A percentile compares a stretch with the other conserved stretches of the same genome.
These are phyloP conservation scores for Cheirogaleus medius DNA, from an alignment of 2,113 vertebrate species.

Conservation along the genomic window DNA sequence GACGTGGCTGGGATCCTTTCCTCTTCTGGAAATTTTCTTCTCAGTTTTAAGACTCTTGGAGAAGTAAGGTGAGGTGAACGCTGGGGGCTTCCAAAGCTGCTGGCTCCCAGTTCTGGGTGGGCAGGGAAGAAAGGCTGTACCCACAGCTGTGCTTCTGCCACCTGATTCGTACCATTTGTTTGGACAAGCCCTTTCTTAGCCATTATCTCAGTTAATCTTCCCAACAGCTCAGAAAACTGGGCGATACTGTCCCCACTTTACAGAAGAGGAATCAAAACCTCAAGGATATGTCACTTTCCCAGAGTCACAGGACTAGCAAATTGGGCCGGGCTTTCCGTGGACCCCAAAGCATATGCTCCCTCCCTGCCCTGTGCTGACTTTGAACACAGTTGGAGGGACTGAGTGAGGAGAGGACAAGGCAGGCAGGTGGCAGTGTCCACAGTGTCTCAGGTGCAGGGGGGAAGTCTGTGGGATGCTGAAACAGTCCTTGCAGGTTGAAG, in stretches of 20 bases:
- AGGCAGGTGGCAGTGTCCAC: rapidly evolving
- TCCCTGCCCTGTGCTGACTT: neutral
- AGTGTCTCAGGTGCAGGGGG: neutral
- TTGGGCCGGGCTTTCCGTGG: neutral
- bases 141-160: neutral
- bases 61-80: neutral
- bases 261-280: neutral
- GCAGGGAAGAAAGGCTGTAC: neutral
- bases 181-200: neutral
- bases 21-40: neutral
- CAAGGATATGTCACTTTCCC: neutral
- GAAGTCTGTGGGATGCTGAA: neutral
- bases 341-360: rapidly evolving
- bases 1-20: neutral
- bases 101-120: neutral
- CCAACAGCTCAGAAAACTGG: neutral
- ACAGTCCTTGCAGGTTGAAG: neutral
- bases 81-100: neutral
- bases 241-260: neutral
- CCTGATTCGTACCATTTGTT: neutral
- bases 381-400: rapidly evolving
- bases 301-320: neutral
- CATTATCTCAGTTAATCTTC: neutral
- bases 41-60: neutral
- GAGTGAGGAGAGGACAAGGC: neutral